Percentiles rank a stretch among this genome's conserved stretches.
These are phyloP conservation scores for Carlito syrichta DNA, from an alignment of 2,113 vertebrate genomes.

Conservation along the genomic window DNA sequence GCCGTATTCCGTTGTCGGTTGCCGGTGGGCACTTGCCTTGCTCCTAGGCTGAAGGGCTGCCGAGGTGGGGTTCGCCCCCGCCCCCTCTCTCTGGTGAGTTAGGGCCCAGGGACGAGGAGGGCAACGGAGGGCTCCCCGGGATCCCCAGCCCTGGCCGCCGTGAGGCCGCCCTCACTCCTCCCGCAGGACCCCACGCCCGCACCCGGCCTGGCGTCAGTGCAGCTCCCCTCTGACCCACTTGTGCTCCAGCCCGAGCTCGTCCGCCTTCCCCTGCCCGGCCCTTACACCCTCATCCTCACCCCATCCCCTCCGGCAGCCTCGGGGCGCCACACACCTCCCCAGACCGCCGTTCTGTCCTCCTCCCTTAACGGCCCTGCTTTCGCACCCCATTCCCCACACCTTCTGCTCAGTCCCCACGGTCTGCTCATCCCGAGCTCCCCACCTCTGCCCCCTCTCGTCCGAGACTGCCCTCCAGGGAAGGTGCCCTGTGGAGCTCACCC, in stretches of 20 bases:
- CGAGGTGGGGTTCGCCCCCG: accelerated
- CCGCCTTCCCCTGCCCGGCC: too few species aligned
- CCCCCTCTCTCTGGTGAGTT: conserved; percentile 48
- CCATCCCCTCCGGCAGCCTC: background rate
- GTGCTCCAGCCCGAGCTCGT: too few species aligned
- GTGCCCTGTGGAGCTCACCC: background rate
- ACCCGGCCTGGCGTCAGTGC: too few species aligned
- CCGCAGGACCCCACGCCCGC: too few species aligned
- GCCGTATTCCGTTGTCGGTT: conserved; percentile 57
- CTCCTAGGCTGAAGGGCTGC: background rate
- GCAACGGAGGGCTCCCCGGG: too few species aligned
- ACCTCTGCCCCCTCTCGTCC: background rate
- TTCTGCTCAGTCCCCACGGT: background rate
- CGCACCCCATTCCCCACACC: background rate
- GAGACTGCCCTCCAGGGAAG: background rate
- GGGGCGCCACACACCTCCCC: background rate
- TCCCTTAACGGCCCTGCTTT: background rate
- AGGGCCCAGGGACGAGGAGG: background rate
- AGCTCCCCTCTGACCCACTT: too few species aligned
- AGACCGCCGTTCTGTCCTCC: too few species aligned
- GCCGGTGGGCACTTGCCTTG: background rate
- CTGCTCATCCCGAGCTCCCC: background rate
- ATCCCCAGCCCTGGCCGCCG: too few species aligned
- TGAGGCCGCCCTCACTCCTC: too few species aligned
- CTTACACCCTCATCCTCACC: too few species aligned